A percentile compares a stretch with the other conserved stretches of the same genome.
Evolutionary conservation across 2,113 vertebrate genomes (phyloP).

Genomic region (Muntiacus reevesi): DNA sequence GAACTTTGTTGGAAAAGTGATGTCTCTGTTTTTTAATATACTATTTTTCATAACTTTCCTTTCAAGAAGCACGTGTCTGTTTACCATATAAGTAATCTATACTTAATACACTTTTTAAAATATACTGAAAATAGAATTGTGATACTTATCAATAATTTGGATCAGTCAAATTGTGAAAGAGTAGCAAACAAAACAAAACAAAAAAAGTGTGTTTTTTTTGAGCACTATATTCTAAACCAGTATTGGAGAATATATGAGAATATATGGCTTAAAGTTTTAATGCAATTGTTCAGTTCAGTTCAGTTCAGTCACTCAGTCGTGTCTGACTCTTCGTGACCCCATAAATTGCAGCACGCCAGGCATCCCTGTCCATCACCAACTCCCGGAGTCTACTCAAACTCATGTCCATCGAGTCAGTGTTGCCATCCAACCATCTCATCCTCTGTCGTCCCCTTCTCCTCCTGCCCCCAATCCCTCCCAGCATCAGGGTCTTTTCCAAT

Average conservation of each 20-base stretch:
- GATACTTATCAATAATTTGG: not conserved
- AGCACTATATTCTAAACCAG: not conserved
- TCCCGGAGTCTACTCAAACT: too few species aligned
- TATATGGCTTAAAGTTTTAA: not conserved
- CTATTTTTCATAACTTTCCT: not conserved
- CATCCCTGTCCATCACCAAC: too few species aligned
- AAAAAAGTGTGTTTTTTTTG: not conserved
- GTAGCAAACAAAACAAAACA: not conserved
- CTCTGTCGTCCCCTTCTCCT: too few species aligned
- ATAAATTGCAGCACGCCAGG: too few species aligned
- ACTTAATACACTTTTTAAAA: not conserved
- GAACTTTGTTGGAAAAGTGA: not conserved
- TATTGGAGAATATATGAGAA: not conserved
- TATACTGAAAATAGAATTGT: not conserved
- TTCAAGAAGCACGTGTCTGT: not conserved
- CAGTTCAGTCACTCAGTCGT: too few species aligned
- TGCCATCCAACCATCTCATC: too few species aligned
- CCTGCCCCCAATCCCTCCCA: too few species aligned
- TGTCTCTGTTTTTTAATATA: not conserved
- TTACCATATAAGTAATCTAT: not conserved
- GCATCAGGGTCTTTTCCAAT: too few species aligned
- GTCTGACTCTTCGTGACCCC: too few species aligned
- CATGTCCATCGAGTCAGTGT: too few species aligned
- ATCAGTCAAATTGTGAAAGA: not conserved
- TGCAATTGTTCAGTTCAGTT: not conserved